Percentiles rank a stretch among this genome's conserved stretches.
Evolutionary conservation across 2,797 vertebrate species (phyloP).

Genomic region (Periophthalmus magnuspinnatus): DNA sequence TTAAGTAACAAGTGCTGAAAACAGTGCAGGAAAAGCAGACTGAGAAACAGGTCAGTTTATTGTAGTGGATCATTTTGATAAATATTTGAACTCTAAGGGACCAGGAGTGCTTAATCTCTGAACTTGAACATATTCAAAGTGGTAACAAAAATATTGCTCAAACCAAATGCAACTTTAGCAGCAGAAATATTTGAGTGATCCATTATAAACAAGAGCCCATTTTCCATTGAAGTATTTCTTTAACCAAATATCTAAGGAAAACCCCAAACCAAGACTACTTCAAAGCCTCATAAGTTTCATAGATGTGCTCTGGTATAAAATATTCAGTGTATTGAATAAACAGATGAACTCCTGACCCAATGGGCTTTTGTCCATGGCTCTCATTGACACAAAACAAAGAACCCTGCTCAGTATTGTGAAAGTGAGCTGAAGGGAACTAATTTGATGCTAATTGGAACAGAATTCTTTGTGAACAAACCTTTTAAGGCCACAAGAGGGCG

Average conservation of each 20-base stretch:
- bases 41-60: conserved; percentile 63
- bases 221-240: conserved; percentile 25
- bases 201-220: conserved; percentile 21
- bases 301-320: conserved; percentile 60
- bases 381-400: conserved; percentile 73
- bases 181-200: conserved; percentile 26
- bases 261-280: conserved; percentile 43
- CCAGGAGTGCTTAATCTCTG: conserved; percentile 47
- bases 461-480: conserved; percentile 64
- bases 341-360: conserved; percentile 65
- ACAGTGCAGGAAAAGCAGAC: conserved; percentile 33
- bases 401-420: conserved; percentile 67
- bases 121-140: conserved; percentile 44
- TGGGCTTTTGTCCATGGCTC: conserved; percentile 70
- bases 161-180: conserved; percentile 28
- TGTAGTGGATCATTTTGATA: conserved; percentile 49
- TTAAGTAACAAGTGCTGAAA: conserved; percentile 10
- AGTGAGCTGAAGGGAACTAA: conserved; percentile 73
- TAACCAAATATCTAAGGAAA: conserved; percentile 39
- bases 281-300: conserved; percentile 63
- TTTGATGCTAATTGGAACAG: conserved; percentile 68
- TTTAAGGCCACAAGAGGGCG: conserved; percentile 72
- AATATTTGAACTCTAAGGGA: conserved; percentile 46
- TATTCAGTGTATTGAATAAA: conserved; percentile 58
- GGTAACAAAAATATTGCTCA: conserved; percentile 36